Base-by-base conservation (phyloP, 2,113 vertebrate genomes). In the Elgaria multicarinata region DNA sequence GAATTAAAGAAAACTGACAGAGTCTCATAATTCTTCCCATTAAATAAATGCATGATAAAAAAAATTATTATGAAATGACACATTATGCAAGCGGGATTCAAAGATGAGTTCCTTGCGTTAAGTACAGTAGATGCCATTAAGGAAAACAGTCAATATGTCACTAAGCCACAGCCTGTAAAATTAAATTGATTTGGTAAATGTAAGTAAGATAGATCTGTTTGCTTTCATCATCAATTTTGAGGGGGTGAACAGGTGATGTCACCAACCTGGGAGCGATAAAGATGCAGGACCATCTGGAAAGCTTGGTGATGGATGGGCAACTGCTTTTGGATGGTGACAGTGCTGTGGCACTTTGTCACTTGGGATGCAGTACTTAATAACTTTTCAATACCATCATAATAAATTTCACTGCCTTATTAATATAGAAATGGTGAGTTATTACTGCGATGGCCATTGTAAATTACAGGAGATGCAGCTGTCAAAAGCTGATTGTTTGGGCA, bases 111-210 rank as follows among this genome's bases (percentile, higher is more conserved):
- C 98, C 96, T 97, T 97, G 98, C 98, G 98, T 99, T 99, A 99
- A 99, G 98, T 98, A 98, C 98, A 98, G 97, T 98, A 98, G 98
- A 98, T 96, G 98, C 98, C 98, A 98, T 98, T 98, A 98, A 98
- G 97, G 97, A 97, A 98, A 98, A 98, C 97, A 98, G 98, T 99
- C 99, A 99, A 99, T 99, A 99, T 99, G 98, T 98, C 99, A 99
- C 98, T 97, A 98, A 98, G 98, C 97, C 97, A 97, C 53, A 96
- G 98, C 98, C 98, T 98, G 98, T 99, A 98, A 99, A 99, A 99
- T 98, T 98, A 98, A 99, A 99, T 99, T 99, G 99, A 99, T 99
- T 99, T 98, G 98, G 97, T 98, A 99, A 99, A 98, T 99, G 98
- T 98, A 98, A 98, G 98, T 97, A 98, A 99, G 98, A 99, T 98